phyloP scores from a whole-genome alignment of 2,888 invertebrate genomes.

The Resseliella maxima region DNA sequence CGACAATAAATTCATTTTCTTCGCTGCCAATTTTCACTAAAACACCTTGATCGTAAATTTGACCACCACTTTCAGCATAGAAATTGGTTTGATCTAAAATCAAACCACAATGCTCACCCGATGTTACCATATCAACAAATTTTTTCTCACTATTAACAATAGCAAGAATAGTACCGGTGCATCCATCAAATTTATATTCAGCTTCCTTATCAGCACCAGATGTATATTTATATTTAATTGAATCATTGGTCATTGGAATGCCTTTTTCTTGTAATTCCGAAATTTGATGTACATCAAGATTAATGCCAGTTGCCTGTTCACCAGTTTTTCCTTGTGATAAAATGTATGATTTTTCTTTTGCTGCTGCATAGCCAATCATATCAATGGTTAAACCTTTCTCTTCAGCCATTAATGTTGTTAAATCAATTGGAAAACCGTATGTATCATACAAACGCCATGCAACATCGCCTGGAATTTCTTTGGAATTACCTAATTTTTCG shows the following conservation, averaged over 20 bases:
- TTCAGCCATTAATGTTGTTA: constrained; percentile 97
- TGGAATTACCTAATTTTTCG: constrained; percentile 78
- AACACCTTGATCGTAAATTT: constrained; percentile 96
- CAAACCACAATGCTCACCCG: constrained; percentile 92
- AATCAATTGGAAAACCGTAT: constrained; percentile 98
- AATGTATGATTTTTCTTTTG: constrained; percentile 89
- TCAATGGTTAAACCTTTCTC: constrained; percentile 91
- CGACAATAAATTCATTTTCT: constrained; percentile 91
- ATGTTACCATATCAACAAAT: constrained; percentile 84
- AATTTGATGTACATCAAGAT: constrained; percentile 95
- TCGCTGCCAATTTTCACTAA: constrained; percentile 77
- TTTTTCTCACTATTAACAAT: constrained; percentile 78
- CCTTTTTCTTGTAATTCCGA: constrained; percentile 84
- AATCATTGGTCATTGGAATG: constrained; percentile 88
- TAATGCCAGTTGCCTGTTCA: constrained; percentile 84
- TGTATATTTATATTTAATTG: constrained; percentile 89
- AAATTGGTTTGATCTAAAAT: constrained; percentile 92
- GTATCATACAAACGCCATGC: constrained; percentile 99
- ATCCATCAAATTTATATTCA: constrained; percentile 80
- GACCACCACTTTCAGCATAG: constrained; percentile 99
- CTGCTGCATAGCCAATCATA: constrained; percentile 89
- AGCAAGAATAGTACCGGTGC: constrained; percentile 83
- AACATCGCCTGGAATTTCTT: constrained; percentile 90
- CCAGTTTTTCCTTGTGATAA: constrained; percentile 88
- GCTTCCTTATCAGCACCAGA: constrained; percentile 75